Conservation (phyloP, 2,888 invertebrate genomes). For the Alviniconcha strummeri region DNA sequence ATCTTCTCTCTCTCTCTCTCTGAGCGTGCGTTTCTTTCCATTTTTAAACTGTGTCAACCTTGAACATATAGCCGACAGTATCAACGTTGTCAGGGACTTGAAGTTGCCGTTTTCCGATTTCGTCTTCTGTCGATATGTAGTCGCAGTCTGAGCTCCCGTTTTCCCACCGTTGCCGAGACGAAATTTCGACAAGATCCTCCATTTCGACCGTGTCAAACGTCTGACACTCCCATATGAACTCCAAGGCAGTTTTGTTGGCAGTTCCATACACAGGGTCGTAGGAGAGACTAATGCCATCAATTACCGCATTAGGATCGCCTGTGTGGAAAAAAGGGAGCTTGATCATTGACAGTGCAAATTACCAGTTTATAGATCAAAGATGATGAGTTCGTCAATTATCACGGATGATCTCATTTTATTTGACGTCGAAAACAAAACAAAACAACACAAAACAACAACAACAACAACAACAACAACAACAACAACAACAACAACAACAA, state of each 20-base stretch:
- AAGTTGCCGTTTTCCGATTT: neutral
- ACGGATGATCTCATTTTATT: too few species aligned
- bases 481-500: too few species aligned
- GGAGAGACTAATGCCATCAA: constrained; percentile 23
- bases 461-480: too few species aligned
- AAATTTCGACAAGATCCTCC: neutral
- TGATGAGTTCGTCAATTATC: too few species aligned
- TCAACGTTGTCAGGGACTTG: neutral
- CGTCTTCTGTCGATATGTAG: constrained; percentile 2
- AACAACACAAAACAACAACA: too few species aligned
- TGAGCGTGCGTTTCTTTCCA: neutral
- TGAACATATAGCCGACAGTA: neutral
- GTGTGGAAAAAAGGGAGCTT: neutral
- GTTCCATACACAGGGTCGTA: constrained; percentile 32
- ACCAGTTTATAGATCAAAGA: too few species aligned
- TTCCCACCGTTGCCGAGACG: neutral
- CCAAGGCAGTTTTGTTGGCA: constrained; percentile 3
- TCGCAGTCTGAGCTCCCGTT: neutral
- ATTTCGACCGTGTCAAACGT: neutral
- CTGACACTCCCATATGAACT: constrained; percentile 30
- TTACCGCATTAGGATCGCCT: neutral
- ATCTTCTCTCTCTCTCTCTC: neutral
- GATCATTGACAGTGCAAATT: too few species aligned
- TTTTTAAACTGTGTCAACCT: neutral
- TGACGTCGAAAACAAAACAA: too few species aligned